Base-by-base conservation (phyloP, 2,113 vertebrate species). In the Dolichallabes microphthalmus region DNA sequence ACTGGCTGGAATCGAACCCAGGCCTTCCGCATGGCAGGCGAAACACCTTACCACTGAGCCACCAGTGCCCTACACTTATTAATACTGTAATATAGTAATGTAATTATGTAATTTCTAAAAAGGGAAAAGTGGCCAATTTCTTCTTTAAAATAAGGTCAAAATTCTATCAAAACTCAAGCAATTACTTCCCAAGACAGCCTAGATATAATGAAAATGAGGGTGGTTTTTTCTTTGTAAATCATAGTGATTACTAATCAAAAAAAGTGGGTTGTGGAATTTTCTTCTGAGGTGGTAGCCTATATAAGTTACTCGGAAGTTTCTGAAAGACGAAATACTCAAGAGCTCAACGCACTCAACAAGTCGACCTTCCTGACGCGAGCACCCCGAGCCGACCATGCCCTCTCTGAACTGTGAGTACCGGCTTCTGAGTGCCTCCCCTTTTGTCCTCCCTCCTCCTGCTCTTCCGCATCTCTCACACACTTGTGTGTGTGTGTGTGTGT, bases 321-420 rank as follows among this genome's bases (percentile, higher is more conserved):
- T 9, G 11, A 76, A 76, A 52, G 50, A 27, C 52, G 55, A 79
- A 78, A 57, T 17, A 78, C 75, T 78, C 55, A 60, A 60, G 55
- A 79, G 55, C 76, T 79, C 32, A 79, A 60, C 30, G 30, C 30
- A 60, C 25, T 60, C 76, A 79, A 79, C 55, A 79, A 60, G 76
- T 53, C 50, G 39, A 74, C 4, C 45, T 39, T 50, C 71, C 71
- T 14, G 11, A 22, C 68, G 19, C 12, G 35, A 74, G 69, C 69
- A 50, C 19, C 32, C 32, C 35, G 68, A 66, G 15, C 66, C 7
- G 19, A 63, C 9, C 25, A 87, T 87, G 86, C 14, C 53, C 20
- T 88, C 53, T 73, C n/a, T 76, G 64, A 60, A 25, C 68, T 83
- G 91, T 90, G 82, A 88, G 89, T 82, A 66, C 13, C 52, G 17